These are phyloP conservation scores for Mystacides longicornis DNA, from an alignment of 2,888 invertebrate genomes.

Conservation along the genomic window DNA sequence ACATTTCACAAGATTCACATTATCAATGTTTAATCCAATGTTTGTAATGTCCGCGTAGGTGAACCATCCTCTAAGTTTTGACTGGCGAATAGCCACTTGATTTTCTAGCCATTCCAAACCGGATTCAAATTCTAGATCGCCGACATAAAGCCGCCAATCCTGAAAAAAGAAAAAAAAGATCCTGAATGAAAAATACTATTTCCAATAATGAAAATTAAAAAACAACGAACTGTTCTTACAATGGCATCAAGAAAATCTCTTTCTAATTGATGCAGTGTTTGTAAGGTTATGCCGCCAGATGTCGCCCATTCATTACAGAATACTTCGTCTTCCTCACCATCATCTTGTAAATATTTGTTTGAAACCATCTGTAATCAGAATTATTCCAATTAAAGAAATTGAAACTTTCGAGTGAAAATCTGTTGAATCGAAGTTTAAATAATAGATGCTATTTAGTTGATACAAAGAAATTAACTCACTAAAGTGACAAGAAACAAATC, in stretches of 20 bases:
- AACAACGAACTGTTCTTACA: slow-evolving; percentile 44
- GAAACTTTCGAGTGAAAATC: neutral
- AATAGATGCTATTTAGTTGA: neutral
- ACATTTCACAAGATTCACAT: slow-evolving; percentile 43
- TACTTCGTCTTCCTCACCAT: slow-evolving; percentile 87
- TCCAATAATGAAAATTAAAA: neutral
- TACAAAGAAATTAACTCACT: slow-evolving; percentile 48
- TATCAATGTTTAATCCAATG: slow-evolving; percentile 42
- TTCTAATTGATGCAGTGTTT: slow-evolving; percentile 75
- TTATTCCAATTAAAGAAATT: too few species aligned
- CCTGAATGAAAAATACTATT: neutral
- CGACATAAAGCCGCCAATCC: slow-evolving; percentile 85
- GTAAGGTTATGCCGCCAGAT: slow-evolving; percentile 66
- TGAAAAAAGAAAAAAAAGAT: slow-evolving; percentile 33
- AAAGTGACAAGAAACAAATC: slow-evolving; percentile 92
- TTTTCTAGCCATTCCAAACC: slow-evolving; percentile 63
- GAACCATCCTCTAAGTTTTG: slow-evolving; percentile 66
- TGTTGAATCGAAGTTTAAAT: neutral
- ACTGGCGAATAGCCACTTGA: slow-evolving; percentile 66
- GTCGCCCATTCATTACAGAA: slow-evolving; percentile 90
- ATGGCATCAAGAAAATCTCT: slow-evolving; percentile 83
- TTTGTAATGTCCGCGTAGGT: slow-evolving; percentile 72
- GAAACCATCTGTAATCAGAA: slow-evolving; percentile 74
- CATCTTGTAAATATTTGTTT: slow-evolving; percentile 90
- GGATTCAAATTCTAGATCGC: slow-evolving; percentile 65